Evolutionary conservation across 2,797 vertebrate species (phyloP), one percentile per base, ranked within the genome.

Genomic region (Halcyon leucocephala): DNA sequence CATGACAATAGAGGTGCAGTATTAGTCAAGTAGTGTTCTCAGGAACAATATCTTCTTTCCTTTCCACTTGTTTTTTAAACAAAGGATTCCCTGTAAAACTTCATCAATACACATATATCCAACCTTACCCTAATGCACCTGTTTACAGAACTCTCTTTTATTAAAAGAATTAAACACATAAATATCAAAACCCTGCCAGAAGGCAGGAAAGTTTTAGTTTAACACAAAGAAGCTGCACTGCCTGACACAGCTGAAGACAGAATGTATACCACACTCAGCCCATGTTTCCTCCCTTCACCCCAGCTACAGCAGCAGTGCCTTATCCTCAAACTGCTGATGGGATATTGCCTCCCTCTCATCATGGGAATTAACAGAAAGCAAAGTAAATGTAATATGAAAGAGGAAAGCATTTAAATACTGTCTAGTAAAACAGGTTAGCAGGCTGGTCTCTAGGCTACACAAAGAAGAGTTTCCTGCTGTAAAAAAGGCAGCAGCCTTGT

Each of bases 241-340:
- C 11, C 91, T 72, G 49, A 22, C 57, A 16, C 18, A 66, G 64
- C 39, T n/a, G 31, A 69, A 54, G 60, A 52, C 6, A 4, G 7
- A 69, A 51, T 0, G 3, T 1, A 1, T 1, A 8, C 9, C 54
- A 48, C 19, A 5, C 16, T 58, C 22, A 0, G 9, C n/a, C 24
- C 26, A 26, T 29, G n/a, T 18, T 57, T 12, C 37, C 16, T 25
- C 1, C 6, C 19, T 24, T 9, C 12, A 5, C n/a, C 19, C n/a
- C 60, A 24, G 19, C 31, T 33, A 37, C 1, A 55, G 26, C 73
- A n/a, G 26, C 26, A 62, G 10, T 2, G 78, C 20, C 42, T 22
- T 67, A 60, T 3, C 41, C n/a, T 41, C 19, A 19, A 0, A 37
- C 26, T 85, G 37, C 51, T 18, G 42, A 37, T 1, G 29, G 46